Evolutionary conservation across 2,113 vertebrate genomes (phyloP), one percentile per base, ranked within the genome.

Genomic region (Uropsilus gracilis): DNA sequence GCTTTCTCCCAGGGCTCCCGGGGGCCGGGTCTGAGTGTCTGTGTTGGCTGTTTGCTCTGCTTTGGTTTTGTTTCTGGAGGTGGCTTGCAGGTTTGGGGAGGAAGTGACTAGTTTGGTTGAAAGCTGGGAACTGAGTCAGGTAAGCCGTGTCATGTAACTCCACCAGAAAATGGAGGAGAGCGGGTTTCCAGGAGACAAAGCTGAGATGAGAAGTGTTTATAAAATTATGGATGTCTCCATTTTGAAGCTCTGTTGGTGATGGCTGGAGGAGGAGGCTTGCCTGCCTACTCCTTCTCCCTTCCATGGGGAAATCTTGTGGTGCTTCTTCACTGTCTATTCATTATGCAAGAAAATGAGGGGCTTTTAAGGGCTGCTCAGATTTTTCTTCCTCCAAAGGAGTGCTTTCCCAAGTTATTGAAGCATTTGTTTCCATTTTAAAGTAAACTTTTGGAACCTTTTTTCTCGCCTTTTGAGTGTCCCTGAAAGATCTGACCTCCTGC

Each of bases 91-190:
- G 98, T 86, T 98, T 98, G 98, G 95, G 98, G 98, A 98, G 98
- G 98, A 98, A 98, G 98, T 98, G 98, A 98, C 97, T 98, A 98
- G 98, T 98, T 98, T 97, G 98, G 97, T 98, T 98, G 99, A 99
- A 98, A 98, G 98, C 98, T 99, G 98, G 98, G 98, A 98, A 98
- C 98, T 98, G 98, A 99, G 99, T 99, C 99, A 99, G 99, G 99
- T 99, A 98, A 98, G 98, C 98, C 97, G 97, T 98, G 97, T 98
- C 98, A 99, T 99, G 98, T 98, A 98, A 99, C 99, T 99, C 98
- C 99, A 99, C 98, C 99, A 99, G 99, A 99, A 99, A 99, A 99
- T 99, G 99, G 99, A 99, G 99, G 99, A 99, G 99, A 98, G 98
- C 98, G 98, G 96, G 95, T 97, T 98, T 98, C 98, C 96, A 98